Conservation (phyloP, 2,113 vertebrate genomes). For the Bagarius yarrelli region DNA sequence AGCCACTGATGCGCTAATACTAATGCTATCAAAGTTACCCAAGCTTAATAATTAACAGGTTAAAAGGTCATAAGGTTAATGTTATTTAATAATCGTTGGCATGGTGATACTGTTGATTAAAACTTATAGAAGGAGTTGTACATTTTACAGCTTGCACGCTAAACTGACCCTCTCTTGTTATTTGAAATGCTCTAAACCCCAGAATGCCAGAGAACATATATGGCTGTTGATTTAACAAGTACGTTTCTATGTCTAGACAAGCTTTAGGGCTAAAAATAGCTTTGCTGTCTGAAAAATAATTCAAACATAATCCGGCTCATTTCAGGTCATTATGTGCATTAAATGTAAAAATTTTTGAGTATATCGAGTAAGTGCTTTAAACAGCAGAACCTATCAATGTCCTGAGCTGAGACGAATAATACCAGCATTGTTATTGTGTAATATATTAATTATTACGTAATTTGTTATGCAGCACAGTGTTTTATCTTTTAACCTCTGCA, state of each 20-base stretch:
- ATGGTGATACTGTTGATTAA: neutral
- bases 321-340: neutral
- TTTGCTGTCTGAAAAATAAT: neutral
- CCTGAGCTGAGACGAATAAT: neutral
- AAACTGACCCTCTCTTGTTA: neutral
- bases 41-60: neutral
- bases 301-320: neutral
- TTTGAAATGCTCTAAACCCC: neutral
- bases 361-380: neutral
- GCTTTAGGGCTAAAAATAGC: neutral
- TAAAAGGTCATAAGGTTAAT: neutral
- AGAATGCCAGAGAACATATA: no score
- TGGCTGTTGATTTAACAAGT: neutral
- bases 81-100: neutral
- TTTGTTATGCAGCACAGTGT: no score
- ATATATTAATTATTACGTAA: no score
- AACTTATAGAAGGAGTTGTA: neutral
- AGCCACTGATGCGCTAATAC: no score
- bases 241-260: neutral
- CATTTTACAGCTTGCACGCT: neutral
- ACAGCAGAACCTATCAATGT: no score
- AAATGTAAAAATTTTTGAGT: neutral
- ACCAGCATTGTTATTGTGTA: no score
- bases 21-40: neutral
- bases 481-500: no score